phyloP scores from a whole-genome alignment of 2,113 vertebrate species.

The Oncorhynchus gorbuscha region DNA sequence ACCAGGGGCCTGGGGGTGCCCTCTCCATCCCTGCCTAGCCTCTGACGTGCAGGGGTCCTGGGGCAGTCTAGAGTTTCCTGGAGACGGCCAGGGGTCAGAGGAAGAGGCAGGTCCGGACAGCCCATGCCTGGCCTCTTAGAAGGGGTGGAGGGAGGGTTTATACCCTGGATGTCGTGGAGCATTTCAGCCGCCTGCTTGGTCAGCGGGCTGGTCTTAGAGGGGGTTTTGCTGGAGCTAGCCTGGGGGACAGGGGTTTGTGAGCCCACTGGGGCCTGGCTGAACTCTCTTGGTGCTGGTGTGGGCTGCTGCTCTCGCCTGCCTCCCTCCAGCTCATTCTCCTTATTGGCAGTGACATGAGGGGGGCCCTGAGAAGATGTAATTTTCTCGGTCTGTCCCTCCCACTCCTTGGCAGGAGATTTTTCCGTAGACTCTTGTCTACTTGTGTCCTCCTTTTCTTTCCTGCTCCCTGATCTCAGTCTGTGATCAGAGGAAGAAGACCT shows the following conservation, averaged over 20 bases:
- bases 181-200: constrained; percentile 83
- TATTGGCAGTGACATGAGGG: constrained; percentile 83
- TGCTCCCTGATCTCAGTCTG: constrained; percentile 29
- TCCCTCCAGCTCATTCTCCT: constrained; percentile 85
- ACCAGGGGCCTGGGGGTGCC: constrained; percentile 77
- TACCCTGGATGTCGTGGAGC: constrained; percentile 83
- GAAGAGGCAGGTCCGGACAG: constrained; percentile 66
- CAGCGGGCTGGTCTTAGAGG: constrained; percentile 76
- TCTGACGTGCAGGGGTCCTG: constrained; percentile 79
- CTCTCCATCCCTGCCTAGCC: constrained; percentile 74
- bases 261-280: constrained; percentile 47
- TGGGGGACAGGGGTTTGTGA: constrained; percentile 28
- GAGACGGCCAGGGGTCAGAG: constrained; percentile 71
- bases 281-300: constrained; percentile 43
- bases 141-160: constrained; percentile 70
- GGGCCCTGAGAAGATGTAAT: constrained; percentile 61
- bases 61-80: constrained; percentile 68
- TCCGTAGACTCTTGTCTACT: constrained; percentile 50
- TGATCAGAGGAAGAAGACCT: constrained; percentile 39
- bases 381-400: constrained; percentile 77
- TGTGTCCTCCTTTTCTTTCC: constrained; percentile 55
- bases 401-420: constrained; percentile 47
- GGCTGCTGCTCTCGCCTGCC: constrained; percentile 60
- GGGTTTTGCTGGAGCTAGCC: constrained; percentile 66
- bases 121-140: constrained; percentile 42